Evolutionary conservation across 92 coral and sea anemone genomes (phyloP).

Genomic region (Scolanthus callimorphus): DNA sequence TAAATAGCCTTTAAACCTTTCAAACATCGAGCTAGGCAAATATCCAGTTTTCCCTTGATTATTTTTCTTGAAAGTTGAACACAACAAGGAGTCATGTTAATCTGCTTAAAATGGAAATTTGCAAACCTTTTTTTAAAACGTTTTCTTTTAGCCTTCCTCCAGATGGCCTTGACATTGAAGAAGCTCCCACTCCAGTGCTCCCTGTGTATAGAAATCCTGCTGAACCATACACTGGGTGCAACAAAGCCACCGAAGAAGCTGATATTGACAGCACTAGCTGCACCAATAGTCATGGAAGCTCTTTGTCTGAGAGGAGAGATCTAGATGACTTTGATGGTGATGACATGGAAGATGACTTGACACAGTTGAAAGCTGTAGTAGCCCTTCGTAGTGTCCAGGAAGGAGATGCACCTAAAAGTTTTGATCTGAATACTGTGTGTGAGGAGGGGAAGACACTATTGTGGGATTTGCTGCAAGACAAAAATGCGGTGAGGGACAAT

Average conservation of each 20-base stretch:
- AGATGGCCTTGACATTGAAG: conserved; percentile 28
- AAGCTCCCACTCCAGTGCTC: conserved; percentile 6
- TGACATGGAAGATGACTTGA: conserved; percentile 78
- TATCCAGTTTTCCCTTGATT: no score
- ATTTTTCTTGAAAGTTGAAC: no score
- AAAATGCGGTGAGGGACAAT: conserved; percentile 91
- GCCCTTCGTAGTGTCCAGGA: conserved; percentile 64
- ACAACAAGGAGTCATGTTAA: no score
- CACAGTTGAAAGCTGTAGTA: conserved; percentile 72
- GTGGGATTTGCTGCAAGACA: conserved; percentile 96
- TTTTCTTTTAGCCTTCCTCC: conserved; percentile 19
- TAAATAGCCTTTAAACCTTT: no score
- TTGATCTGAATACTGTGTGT: conserved; percentile 90
- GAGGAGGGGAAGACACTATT: conserved; percentile 92
- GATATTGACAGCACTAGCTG: conserved; percentile 97
- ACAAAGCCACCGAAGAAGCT: conserved; percentile 81
- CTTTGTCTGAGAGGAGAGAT: conserved; percentile 83
- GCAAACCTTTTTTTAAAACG: no score
- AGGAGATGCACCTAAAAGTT: conserved; percentile 62
- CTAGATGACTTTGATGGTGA: conserved; percentile 97
- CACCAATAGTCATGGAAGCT: conserved; percentile 90
- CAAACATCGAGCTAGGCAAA: no score
- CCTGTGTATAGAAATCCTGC: conserved; percentile 25
- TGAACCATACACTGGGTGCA: conserved; percentile 66
- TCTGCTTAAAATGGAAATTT: no score